Evolutionary conservation across 37 sponge, comb jelly and placozoan species (phyloP), one percentile per base, ranked within the genome.

Genomic region (Spongia lamella): DNA sequence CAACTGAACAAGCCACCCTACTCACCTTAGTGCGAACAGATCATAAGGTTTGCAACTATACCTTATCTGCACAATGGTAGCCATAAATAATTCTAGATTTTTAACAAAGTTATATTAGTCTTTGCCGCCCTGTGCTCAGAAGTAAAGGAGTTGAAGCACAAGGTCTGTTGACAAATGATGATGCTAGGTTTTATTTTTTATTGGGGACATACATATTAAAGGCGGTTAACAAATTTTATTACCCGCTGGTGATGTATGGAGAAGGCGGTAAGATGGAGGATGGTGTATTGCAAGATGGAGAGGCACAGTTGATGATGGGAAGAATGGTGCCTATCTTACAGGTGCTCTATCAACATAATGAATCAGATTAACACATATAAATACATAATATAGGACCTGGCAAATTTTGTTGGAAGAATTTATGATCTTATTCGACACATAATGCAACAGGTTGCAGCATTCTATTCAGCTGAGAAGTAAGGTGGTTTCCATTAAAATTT

Each of bases 41-140:
- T 58, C 96, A 96, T 57, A 89, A 85, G 79, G 92, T 87, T 47
- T 51, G 81, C 19, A 4, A 31, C 7, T 13, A 5, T 43, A 9
- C 7, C 9, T 13, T 43, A 43, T 9, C 5, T 9, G 9, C 7
- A 43, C 47, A 43, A 43, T 13, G 47, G 47, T 43, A 13, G 9
- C 47, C 47, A 43, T 43, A 43, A 13, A 13, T 43, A 13, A 43
- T 43, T 43, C 47, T 29, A 87, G 85, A 85, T 94, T n/a, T 78
- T 97, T 37, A 94, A 92, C 73, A 97, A 97, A 67, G 95, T 94
- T 39, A 77, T 97, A 38, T 83, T 81, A 25, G 95, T 94, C 22
- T 86, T 97, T 61, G 66, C 98, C 54, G 90, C 95, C 38, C 80
- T 97, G 38, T 97, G 98, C 75, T 65, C 69, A n/a, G 98, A 97